Evolutionary conservation across 2,113 vertebrate genomes (phyloP).

Genomic region (Chlorodrepanis virens): DNA sequence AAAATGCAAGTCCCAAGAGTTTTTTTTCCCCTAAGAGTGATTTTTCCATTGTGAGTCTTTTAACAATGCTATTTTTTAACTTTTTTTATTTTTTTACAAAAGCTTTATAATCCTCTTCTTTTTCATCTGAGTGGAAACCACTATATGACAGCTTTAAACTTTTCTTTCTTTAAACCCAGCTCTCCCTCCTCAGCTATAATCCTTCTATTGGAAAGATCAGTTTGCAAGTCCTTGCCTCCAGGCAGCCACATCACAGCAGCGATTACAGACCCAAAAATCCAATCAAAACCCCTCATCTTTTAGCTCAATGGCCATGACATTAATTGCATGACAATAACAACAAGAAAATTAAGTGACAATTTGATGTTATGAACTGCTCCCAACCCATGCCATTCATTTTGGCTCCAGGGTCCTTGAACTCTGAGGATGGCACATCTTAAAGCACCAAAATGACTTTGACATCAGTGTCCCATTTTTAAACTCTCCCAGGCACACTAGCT

Average conservation of each 20-base stretch:
- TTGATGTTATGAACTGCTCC: not conserved
- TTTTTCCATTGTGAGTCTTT: not conserved
- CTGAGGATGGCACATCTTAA: not conserved
- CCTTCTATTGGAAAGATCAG: not conserved
- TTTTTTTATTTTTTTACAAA: not conserved
- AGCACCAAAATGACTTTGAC: conserved; percentile 23
- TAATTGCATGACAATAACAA: conserved; percentile 28
- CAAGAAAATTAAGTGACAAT: conserved; percentile 30
- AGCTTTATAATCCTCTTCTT: conserved; percentile 49
- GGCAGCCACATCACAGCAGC: not conserved
- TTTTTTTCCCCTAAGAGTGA: fast-evolving
- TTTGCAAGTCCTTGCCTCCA: not conserved
- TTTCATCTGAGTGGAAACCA: conserved; percentile 47
- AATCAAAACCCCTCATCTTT: not conserved
- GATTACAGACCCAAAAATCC: not conserved
- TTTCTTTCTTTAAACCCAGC: conserved; percentile 47
- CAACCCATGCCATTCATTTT: not conserved
- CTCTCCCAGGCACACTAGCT: not conserved
- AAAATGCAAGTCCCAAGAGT: not conserved
- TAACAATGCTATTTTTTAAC: not conserved
- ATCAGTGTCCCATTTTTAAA: conserved; percentile 27
- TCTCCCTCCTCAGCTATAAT: conserved; percentile 36
- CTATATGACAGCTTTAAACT: conserved; percentile 54
- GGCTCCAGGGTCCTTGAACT: not conserved
- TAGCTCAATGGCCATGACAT: not conserved